Conservation (phyloP, 2,797 vertebrate species). For the Sarcoramphus papa region DNA sequence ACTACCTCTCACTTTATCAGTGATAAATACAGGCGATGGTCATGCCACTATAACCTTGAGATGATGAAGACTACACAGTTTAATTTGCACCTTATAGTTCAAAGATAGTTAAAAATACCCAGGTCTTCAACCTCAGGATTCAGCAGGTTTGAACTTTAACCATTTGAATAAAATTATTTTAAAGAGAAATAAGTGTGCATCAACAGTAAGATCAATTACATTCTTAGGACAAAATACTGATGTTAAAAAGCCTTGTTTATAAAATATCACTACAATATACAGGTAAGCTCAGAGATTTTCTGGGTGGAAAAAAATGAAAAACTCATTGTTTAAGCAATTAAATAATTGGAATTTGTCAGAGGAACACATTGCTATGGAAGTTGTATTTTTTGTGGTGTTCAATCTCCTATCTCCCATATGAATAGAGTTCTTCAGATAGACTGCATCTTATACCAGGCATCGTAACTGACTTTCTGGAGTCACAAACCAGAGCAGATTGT, state of each 20-base stretch:
- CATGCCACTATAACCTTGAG: neutral
- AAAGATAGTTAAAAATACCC: neutral
- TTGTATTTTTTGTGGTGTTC: neutral
- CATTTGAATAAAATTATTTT: neutral
- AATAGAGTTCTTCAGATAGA: neutral
- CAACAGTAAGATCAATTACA: neutral
- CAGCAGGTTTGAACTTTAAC: neutral
- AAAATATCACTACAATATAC: neutral
- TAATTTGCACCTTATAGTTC: neutral
- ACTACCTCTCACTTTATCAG: neutral
- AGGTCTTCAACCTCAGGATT: neutral
- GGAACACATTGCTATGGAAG: neutral
- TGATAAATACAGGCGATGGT: neutral
- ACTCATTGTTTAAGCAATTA: neutral
- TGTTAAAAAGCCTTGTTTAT: neutral
- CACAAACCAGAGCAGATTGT: neutral
- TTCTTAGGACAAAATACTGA: neutral
- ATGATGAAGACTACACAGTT: neutral
- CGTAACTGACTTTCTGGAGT: neutral
- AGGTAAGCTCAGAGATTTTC: neutral
- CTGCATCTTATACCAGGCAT: neutral
- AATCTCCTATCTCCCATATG: neutral
- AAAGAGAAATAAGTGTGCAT: neutral
- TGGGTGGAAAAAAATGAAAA: neutral
- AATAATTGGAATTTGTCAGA: neutral